Percentiles rank a stretch among this genome's conserved stretches.
Evolutionary conservation across 2,888 invertebrate genomes (phyloP).

Genomic region (Halictus quadricinctus): DNA sequence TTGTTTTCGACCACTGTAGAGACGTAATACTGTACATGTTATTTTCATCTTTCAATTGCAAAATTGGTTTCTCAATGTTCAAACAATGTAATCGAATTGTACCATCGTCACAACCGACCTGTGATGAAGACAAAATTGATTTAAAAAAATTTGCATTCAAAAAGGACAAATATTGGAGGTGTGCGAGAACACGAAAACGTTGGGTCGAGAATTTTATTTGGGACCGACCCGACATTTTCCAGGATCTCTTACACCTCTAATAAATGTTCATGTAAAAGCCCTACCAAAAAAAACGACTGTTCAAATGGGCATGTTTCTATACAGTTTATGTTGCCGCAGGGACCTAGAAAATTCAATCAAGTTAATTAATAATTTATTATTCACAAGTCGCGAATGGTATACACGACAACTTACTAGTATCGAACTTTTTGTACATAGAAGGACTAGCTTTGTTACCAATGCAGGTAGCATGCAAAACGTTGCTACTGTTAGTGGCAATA

Average conservation of each 20-base stretch:
- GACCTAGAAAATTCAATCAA: slow-evolving; percentile 66
- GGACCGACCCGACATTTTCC: too few species aligned
- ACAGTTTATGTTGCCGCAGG: slow-evolving; percentile 80
- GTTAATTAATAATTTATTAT: slow-evolving; percentile 22
- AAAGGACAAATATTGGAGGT: not conserved
- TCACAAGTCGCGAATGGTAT: not conserved
- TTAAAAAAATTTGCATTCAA: not conserved
- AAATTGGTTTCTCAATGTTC: slow-evolving; percentile 81
- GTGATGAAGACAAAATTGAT: slow-evolving; percentile 24
- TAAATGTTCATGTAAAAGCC: slow-evolving; percentile 20
- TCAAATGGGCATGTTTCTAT: slow-evolving; percentile 83
- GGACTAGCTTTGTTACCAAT: slow-evolving; percentile 76
- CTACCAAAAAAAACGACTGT: slow-evolving; percentile 82
- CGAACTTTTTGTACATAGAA: slow-evolving; percentile 71
- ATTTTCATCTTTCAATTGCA: slow-evolving; percentile 77
- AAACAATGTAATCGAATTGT: slow-evolving; percentile 83
- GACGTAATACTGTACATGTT: slow-evolving; percentile 78
- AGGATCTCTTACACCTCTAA: too few species aligned
- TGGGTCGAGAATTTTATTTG: too few species aligned
- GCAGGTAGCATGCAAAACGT: slow-evolving; percentile 81
- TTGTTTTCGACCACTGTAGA: slow-evolving; percentile 84
- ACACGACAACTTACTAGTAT: slow-evolving; percentile 69
- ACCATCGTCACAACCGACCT: slow-evolving; percentile 84
- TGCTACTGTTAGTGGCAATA: slow-evolving; percentile 83
- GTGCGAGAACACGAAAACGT: too few species aligned